Evolutionary conservation across 2,888 invertebrate species (phyloP).

Genomic region (Therioaphis trifolii): DNA sequence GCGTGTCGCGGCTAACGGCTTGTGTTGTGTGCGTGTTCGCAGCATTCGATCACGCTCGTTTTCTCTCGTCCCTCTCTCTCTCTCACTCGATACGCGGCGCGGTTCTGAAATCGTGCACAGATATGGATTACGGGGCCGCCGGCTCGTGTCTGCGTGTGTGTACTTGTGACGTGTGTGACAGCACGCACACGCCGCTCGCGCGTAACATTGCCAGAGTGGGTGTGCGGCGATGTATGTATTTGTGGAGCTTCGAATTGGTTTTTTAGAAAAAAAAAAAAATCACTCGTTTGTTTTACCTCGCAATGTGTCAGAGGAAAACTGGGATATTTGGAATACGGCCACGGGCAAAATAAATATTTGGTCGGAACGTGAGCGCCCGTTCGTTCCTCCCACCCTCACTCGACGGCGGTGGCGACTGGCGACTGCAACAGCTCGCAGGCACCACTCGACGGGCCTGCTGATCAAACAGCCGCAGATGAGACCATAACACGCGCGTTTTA

Average conservation of each 20-base stretch:
- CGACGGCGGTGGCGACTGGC: not conserved
- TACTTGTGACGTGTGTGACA: too few species aligned
- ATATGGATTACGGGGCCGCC: too few species aligned
- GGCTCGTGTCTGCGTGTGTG: too few species aligned
- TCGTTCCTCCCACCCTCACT: too few species aligned
- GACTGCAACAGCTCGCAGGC: not conserved
- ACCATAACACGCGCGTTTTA: not conserved
- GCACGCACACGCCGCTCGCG: too few species aligned
- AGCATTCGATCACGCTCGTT: not conserved
- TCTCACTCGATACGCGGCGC: not conserved
- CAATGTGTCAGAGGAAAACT: not conserved
- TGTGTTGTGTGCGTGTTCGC: not conserved
- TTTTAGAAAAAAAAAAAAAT: not conserved
- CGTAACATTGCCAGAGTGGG: too few species aligned
- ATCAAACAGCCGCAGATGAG: conserved; percentile 24
- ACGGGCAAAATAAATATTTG: conserved; percentile 47
- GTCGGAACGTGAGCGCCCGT: conserved; percentile 5
- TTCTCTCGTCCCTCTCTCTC: not conserved
- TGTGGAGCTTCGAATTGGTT: not conserved
- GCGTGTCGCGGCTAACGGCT: too few species aligned
- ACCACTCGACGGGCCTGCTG: conserved; percentile 29
- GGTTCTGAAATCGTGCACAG: too few species aligned
- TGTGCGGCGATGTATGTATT: not conserved
- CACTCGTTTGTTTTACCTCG: not conserved
- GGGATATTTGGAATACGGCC: conserved; percentile 35